phyloP scores from a whole-genome alignment of 2,888 invertebrate genomes.

The Philhelius pedissequus region DNA sequence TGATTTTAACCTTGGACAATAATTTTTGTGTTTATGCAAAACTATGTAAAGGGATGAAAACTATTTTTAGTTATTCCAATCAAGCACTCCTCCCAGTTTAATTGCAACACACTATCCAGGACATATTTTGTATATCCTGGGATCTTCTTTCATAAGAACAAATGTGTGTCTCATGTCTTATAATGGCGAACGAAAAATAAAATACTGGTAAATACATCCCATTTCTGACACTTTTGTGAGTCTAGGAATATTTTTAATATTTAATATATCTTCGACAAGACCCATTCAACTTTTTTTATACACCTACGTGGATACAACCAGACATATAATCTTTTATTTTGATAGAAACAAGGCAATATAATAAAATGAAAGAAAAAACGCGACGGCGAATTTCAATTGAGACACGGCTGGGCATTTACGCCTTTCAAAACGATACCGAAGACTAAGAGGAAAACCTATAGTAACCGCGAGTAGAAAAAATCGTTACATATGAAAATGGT shows the following conservation, averaged over 20 bases:
- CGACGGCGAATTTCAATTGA: constrained; percentile 43
- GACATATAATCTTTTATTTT: background rate
- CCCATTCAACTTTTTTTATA: background rate
- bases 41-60: background rate
- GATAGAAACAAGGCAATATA: background rate
- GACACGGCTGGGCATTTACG: constrained; percentile 55
- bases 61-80: constrained; percentile 19
- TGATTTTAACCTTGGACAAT: constrained; percentile 9
- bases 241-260: background rate
- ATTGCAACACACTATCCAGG: constrained; percentile 36
- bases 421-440: constrained; percentile 56
- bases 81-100: constrained; percentile 35
- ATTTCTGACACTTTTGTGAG: background rate
- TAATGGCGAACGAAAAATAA: background rate
- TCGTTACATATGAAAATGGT: constrained; percentile 44
- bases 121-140: constrained; percentile 29
- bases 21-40: constrained; percentile 26
- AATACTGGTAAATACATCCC: background rate
- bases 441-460: constrained; percentile 59
- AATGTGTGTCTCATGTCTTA: background rate
- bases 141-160: constrained; percentile 1
- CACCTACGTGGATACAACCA: no score
- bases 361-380: constrained; percentile 14
- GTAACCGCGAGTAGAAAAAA: constrained; percentile 48
- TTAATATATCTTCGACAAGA: background rate